Percentiles rank a stretch among this genome's conserved stretches.
These are phyloP conservation scores for Saccostrea cuccullata DNA, from an alignment of 1,140 invertebrate genomes.

Conservation along the genomic window DNA sequence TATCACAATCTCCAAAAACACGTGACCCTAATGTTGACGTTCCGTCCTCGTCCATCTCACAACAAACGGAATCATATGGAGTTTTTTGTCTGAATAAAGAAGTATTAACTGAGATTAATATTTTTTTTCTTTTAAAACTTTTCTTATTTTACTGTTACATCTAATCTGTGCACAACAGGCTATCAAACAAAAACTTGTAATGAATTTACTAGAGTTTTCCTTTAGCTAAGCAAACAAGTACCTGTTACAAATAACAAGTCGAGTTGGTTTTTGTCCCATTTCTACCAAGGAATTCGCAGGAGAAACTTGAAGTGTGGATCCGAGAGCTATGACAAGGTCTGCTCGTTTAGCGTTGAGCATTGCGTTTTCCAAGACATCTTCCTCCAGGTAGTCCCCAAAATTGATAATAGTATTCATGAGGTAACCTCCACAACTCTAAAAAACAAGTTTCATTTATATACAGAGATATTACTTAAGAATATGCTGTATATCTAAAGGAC, in stretches of 20 bases:
- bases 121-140: no score
- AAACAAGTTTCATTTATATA: background rate
- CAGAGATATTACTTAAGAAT: background rate
- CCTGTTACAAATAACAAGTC: constrained; percentile 70
- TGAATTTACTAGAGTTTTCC: no score
- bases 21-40: constrained; percentile 51
- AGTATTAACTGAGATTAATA: background rate
- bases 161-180: no score
- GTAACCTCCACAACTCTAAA: constrained; percentile 65
- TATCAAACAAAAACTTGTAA: no score
- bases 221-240: no score
- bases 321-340: constrained; percentile 94
- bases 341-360: constrained; percentile 82
- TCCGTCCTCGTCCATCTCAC: constrained; percentile 33
- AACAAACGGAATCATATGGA: constrained; percentile 57
- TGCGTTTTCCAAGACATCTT: constrained; percentile 49
- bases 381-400: constrained; percentile 65
- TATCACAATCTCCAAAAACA: constrained; percentile 68
- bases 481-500: background rate
- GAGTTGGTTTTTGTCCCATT: constrained; percentile 61
- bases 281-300: constrained; percentile 65
- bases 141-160: no score
- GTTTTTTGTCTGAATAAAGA: constrained; percentile 61
- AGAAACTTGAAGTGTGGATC: constrained; percentile 84
- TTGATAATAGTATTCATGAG: constrained; percentile 72